Evolutionary conservation across 2,797 vertebrate species (phyloP).

Genomic region (Gymnoscopelus microlampas): DNA sequence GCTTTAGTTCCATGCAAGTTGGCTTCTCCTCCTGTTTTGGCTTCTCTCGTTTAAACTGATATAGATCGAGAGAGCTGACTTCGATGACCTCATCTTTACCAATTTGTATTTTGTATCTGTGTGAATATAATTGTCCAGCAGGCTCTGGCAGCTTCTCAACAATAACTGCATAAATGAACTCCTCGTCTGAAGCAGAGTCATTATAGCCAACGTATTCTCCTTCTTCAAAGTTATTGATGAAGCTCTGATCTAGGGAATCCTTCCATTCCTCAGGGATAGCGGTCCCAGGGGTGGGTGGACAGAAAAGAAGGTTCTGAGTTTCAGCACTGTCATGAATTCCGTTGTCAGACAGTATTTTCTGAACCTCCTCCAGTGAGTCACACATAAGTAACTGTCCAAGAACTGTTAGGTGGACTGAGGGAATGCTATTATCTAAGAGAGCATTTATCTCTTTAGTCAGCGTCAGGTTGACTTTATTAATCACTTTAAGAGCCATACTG

Average conservation of each 20-base stretch:
- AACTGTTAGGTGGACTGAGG: constrained; percentile 16
- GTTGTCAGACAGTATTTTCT: constrained; percentile 59
- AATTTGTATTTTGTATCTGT: constrained; percentile 76
- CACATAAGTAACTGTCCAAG: constrained; percentile 78
- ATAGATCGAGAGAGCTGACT: constrained; percentile 80
- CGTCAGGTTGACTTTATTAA: constrained; percentile 47
- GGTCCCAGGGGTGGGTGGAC: constrained; percentile 69
- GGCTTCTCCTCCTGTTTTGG: constrained; percentile 9
- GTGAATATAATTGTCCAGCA: constrained; percentile 36
- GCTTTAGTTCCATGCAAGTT: constrained; percentile 54
- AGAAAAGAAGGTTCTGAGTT: constrained; percentile 10
- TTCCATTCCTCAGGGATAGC: constrained; percentile 79
- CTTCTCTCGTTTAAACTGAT: constrained; percentile 78
- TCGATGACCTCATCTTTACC: constrained; percentile 65
- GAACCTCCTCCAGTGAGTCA: constrained; percentile 63
- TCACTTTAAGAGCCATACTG: background rate
- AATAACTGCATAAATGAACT: constrained; percentile 79
- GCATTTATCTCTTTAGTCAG: constrained; percentile 78
- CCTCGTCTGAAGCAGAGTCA: constrained; percentile 25
- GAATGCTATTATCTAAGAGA: constrained; percentile 72
- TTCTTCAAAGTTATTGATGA: constrained; percentile 81
- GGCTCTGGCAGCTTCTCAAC: constrained; percentile 65
- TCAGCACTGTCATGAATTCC: constrained; percentile 64
- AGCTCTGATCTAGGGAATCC: constrained; percentile 82
- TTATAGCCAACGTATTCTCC: constrained; percentile 83